Evolutionary conservation across 2,113 vertebrate genomes (phyloP), one percentile per base, ranked within the genome.

Genomic region (Monopterus albus): DNA sequence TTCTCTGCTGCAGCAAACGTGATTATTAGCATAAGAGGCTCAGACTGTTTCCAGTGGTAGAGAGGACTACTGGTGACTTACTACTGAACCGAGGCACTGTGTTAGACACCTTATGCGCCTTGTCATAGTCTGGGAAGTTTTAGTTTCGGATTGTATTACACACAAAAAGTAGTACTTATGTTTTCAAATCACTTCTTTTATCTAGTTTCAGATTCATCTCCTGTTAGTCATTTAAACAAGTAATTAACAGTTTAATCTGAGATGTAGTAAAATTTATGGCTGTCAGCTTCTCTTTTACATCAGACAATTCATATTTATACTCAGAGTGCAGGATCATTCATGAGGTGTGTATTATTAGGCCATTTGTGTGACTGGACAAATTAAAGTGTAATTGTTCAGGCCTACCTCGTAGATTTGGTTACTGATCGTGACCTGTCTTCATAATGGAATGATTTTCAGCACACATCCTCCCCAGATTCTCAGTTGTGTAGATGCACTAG

Each of bases 21-120:
- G n/a, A 36, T 67, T 46, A 59, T 69, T 72, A 29, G 21, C 35
- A 15, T 17, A 35, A 46, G 45, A 68, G 39, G 38, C 61, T 20
- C n/a, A n/a, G n/a, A 18, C 9, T 45, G 21, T 35, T 52, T 56
- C 7, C n/a, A 6, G 42, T 26, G 21, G 38, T 39, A 25, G 5
- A 23, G 28, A 39, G n/a, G 23, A 20, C 12, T 28, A 15, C 45
- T 42, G 31, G 10, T 21, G 35, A 3, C 29, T n/a, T 51, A 25
- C 26, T 10, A 42, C n/a, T 67, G 35, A 51, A 14, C 13, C 8
- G 13, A 45, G 6, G 7, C 31, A 36, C 35, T 17, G n/a, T n/a
- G n/a, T n/a, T n/a, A n/a, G 2, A n/a, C n/a, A n/a, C n/a, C 21
- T 29, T 13, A 17, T 55, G 21, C 20, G 13, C 18, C 43, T 50